These are phyloP conservation scores for Hydrozoanthus tunicans DNA, from an alignment of 64 coral and sea anemone genomes.

Conservation along the genomic window DNA sequence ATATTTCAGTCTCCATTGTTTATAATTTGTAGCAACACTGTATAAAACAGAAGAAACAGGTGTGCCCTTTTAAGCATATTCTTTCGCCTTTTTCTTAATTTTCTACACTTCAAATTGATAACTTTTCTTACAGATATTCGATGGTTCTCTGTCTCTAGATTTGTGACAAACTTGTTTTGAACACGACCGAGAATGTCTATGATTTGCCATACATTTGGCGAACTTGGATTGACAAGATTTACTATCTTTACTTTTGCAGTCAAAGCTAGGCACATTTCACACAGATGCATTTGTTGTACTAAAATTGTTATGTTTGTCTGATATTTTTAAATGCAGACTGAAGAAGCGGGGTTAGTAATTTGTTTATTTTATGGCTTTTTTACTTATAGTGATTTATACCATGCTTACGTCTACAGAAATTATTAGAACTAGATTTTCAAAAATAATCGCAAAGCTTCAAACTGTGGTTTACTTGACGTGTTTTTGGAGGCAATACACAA, in stretches of 20 bases:
- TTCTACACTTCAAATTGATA: constrained; percentile 1
- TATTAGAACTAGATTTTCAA: not conserved
- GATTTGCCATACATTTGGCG: not conserved
- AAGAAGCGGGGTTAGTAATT: too few relatives aligned
- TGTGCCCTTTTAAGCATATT: constrained; percentile 4
- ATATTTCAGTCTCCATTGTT: not conserved
- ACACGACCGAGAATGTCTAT: constrained; percentile 1
- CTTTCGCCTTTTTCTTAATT: constrained; percentile 10
- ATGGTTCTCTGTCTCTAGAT: constrained; percentile 2
- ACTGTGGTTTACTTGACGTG: not conserved
- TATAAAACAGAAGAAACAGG: not conserved
- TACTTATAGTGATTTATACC: too few relatives aligned
- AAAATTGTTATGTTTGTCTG: too few relatives aligned
- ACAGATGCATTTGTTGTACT: constrained; percentile 28
- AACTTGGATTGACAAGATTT: not conserved
- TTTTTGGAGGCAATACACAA: not conserved
- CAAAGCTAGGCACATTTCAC: constrained; percentile 10
- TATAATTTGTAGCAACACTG: not conserved
- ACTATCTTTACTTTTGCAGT: constrained; percentile 17
- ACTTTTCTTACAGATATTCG: not conserved
- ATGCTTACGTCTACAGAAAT: not conserved
- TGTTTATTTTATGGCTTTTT: too few relatives aligned
- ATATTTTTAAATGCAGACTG: too few relatives aligned
- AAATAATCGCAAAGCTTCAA: not conserved
- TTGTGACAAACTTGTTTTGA: not conserved